A percentile compares a stretch with the other conserved stretches of the same genome.
Evolutionary conservation across 1,140 invertebrate species (phyloP).

Genomic region (Drosophila navojoa): DNA sequence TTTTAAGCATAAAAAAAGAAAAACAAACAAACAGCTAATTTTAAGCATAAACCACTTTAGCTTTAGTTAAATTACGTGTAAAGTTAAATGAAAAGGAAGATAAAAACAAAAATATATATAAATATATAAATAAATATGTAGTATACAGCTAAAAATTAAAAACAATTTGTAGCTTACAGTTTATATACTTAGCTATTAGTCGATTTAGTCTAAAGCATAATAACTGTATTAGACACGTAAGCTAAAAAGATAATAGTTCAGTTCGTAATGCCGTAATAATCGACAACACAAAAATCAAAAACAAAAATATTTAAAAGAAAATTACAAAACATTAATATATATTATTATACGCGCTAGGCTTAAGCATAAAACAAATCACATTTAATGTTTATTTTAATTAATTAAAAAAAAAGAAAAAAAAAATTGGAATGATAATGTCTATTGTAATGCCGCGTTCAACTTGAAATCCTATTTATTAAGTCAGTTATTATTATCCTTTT

Average conservation of each 20-base stretch:
- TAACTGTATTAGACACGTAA: slow-evolving; percentile 43
- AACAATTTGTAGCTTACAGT: slow-evolving; percentile 28
- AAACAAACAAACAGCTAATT: neutral
- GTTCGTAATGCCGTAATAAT: slow-evolving; percentile 2
- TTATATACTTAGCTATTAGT: slow-evolving; percentile 35
- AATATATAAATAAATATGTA: neutral
- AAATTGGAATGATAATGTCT: neutral
- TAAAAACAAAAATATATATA: neutral
- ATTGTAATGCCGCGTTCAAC: slow-evolving; percentile 12
- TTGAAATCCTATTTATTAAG: neutral
- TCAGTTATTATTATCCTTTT: neutral
- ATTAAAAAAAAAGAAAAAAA: slow-evolving; percentile 4
- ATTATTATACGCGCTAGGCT: slow-evolving; percentile 4
- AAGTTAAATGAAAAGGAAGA: slow-evolving; percentile 5
- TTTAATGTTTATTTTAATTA: slow-evolving; percentile 30
- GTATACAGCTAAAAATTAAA: slow-evolving; percentile 2
- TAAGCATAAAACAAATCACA: slow-evolving; percentile 13
- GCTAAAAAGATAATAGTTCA: slow-evolving; percentile 3
- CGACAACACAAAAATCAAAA: neutral
- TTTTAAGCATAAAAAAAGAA: slow-evolving; percentile 26
- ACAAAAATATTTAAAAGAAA: neutral
- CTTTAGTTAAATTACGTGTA: slow-evolving; percentile 32
- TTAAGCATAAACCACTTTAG: slow-evolving; percentile 11
- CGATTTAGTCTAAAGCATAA: slow-evolving; percentile 18
- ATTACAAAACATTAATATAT: neutral